Evolutionary conservation across 92 coral and sea anemone genomes (phyloP), one percentile per base, ranked within the genome.

Genomic region (Blastomussa wellsi): DNA sequence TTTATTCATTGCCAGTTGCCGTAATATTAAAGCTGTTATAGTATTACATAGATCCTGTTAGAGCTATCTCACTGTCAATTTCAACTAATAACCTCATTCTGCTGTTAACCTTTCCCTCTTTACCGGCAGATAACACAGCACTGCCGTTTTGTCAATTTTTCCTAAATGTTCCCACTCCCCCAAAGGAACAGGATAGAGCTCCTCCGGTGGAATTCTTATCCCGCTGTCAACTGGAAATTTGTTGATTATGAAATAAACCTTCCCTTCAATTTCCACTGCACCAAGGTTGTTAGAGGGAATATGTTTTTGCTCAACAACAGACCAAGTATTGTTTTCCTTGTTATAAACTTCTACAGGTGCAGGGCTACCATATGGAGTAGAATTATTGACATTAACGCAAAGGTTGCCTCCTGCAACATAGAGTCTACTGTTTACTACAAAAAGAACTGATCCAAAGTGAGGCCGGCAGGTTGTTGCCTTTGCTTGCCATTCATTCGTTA

Each of bases 181-280:
- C 0, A 70, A 0, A 35, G 26, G 26, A 36, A 38, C 26, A 70
- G 74, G 44, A 19, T 70, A 17, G 28, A 70, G 26, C 26, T 33
- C 14, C 48, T 29, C 74, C 0, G 41, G 74, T 17, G 74, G 26
- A 36, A 33, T 70, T 70, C 74, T 70, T 15, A 70, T 20, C 4
- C 74, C 74, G 6, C 74, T 70, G 74, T 70, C 74, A 37, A 70
- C 6, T 37, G 74, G 74, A 70, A 70, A 70, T 15, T 19, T 70
- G 26, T 70, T 70, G n/a, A 70, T 33, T 0, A 70, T 36, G n/a
- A 70, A 70, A 17, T 33, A 70, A 13, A 70, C 74, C 48, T 29
- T 70, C 48, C 74, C 74, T 19, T 33, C 74, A 16, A 70, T 37
- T 36, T 33, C 42, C 74, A 70, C 74, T 19, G 74, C 74, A 33